Percentiles rank a stretch among this genome's conserved stretches.
phyloP scores from a whole-genome alignment of 2,888 invertebrate species.

The Luffia ferchaultella region DNA sequence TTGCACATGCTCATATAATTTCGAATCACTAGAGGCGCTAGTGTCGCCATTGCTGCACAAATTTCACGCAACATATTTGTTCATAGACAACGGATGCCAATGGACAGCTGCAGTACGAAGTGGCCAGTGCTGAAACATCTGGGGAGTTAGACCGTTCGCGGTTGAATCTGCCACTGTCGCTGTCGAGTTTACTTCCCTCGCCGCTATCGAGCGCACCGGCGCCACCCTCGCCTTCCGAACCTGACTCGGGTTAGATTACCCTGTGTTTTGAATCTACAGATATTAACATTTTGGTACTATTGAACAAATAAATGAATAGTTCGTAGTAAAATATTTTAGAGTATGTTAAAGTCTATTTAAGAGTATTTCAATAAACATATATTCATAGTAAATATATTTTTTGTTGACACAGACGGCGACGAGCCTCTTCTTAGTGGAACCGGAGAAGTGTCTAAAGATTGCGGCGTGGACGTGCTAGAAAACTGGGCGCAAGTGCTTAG shows the following conservation, averaged over 20 bases:
- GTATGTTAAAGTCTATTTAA: too few species aligned
- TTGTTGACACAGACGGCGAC: constrained; percentile 73
- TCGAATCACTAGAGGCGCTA: too few species aligned
- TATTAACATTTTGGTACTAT: too few species aligned
- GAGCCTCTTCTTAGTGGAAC: constrained; percentile 98
- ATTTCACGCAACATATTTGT: constrained; percentile 19
- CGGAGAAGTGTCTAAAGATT: constrained; percentile 96
- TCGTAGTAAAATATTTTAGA: too few species aligned
- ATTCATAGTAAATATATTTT: too few species aligned
- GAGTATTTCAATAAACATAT: too few species aligned
- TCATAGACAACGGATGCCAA: constrained; percentile 67
- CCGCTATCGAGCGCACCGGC: constrained; percentile 77
- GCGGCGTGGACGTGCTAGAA: constrained; percentile 89
- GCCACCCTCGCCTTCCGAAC: constrained; percentile 78
- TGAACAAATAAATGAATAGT: too few species aligned
- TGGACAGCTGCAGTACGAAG: constrained; percentile 74
- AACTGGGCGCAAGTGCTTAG: constrained; percentile 91
- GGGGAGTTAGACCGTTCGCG: constrained; percentile 80
- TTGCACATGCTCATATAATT: too few species aligned
- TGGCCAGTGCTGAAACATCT: constrained; percentile 79
- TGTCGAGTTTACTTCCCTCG: constrained; percentile 77
- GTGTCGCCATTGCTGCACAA: too few species aligned
- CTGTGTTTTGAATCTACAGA: too few species aligned
- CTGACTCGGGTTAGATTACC: constrained; percentile 68
- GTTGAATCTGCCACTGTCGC: constrained; percentile 75